These are phyloP conservation scores for Serrognathus titanus DNA, from an alignment of 2,888 invertebrate genomes.

Conservation along the genomic window DNA sequence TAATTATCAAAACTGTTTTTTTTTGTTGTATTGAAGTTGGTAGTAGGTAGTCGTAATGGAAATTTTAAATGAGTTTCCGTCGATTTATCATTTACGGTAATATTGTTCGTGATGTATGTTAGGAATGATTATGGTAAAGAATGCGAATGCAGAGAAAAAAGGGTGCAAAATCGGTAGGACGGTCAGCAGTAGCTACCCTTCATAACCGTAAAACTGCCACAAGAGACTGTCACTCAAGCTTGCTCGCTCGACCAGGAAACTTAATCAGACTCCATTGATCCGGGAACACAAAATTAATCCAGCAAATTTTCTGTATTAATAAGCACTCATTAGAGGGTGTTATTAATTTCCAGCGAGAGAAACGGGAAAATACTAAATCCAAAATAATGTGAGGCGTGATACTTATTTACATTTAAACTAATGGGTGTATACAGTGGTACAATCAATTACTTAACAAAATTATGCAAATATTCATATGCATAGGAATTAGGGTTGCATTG, in stretches of 20 bases:
- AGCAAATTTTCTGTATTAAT: not conserved
- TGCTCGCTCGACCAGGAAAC: slow-evolving; percentile 38
- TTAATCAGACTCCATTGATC: slow-evolving; percentile 41
- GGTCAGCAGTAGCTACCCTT: slow-evolving; percentile 19
- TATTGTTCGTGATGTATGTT: slow-evolving; percentile 45
- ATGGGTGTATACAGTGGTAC: not conserved
- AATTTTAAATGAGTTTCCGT: slow-evolving; percentile 2
- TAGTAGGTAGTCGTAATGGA: not conserved
- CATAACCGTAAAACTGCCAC: slow-evolving; percentile 39
- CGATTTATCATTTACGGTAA: slow-evolving; percentile 40
- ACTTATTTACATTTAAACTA: too few relatives aligned
- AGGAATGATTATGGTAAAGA: slow-evolving; percentile 26
- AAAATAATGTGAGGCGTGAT: too few relatives aligned
- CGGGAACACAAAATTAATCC: slow-evolving; percentile 12
- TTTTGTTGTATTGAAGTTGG: too few relatives aligned
- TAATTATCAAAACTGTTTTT: too few relatives aligned
- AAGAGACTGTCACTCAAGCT: slow-evolving; percentile 44
- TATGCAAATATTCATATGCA: slow-evolving; percentile 11
- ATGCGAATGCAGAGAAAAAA: slow-evolving; percentile 20
- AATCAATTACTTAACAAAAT: slow-evolving; percentile 9
- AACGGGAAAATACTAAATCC: too few relatives aligned
- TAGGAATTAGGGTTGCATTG: slow-evolving; percentile 2
- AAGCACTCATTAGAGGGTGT: slow-evolving; percentile 2
- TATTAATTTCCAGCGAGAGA: too few relatives aligned
- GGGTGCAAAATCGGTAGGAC: slow-evolving; percentile 15